Evolutionary conservation across 2,113 vertebrate species (phyloP).

Genomic region (Fulmarus glacialis): DNA sequence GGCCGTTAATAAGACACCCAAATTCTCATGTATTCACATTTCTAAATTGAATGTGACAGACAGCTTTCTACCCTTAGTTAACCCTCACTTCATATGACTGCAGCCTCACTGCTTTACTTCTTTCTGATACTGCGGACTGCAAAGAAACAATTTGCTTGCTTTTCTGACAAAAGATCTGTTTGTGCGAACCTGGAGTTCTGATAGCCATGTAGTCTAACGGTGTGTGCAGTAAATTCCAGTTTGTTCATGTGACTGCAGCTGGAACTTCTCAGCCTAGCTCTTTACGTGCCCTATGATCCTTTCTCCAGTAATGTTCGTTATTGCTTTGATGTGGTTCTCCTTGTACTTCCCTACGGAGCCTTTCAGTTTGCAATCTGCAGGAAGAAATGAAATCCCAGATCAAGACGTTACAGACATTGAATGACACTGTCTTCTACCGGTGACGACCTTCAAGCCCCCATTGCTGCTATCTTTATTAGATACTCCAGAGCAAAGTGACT

Average conservation of each 20-base stretch:
- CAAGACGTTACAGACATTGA: neutral
- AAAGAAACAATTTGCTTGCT: neutral
- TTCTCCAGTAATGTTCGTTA: neutral
- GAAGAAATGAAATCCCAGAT: neutral
- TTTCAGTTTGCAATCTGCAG: neutral
- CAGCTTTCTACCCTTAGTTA: neutral
- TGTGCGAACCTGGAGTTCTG: neutral
- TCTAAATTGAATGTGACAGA: neutral
- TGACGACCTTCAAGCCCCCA: neutral
- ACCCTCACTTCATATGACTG: neutral
- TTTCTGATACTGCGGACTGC: neutral
- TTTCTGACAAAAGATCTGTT: neutral
- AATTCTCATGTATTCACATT: neutral
- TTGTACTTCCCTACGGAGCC: neutral
- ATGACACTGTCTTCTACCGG: neutral
- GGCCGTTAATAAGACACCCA: neutral
- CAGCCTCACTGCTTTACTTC: neutral
- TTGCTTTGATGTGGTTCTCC: neutral
- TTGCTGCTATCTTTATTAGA: neutral
- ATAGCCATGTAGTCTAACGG: accelerated
- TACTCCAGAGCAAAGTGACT: neutral
- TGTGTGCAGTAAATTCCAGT: neutral
- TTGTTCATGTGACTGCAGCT: neutral
- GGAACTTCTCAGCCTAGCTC: neutral
- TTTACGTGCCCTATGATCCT: neutral